Evolutionary conservation across 2,797 vertebrate genomes (phyloP), one percentile per base, ranked within the genome.

Genomic region (Phataginus tricuspis): DNA sequence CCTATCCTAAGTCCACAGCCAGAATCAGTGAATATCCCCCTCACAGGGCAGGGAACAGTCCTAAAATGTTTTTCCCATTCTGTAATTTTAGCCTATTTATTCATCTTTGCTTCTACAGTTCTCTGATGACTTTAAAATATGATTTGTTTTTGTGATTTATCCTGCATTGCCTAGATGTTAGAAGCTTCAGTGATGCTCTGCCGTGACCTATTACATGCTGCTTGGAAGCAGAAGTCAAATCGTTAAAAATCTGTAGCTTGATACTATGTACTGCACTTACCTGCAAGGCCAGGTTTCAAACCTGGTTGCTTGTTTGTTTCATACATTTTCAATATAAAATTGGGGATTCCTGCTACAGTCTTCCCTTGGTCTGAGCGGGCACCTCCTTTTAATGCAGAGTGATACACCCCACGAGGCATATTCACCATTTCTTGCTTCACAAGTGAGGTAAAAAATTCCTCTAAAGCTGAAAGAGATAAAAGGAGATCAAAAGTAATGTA

Each of bases 271-370:
- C 16, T n/a, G 2, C 69, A 45, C 51, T 98, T 96, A 99, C 99
- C 99, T 98, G 99, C 99, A 45, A 99, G 99, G 83, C 99, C 99
- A 31, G 99, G 99, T 8, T 99, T 99, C 91, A 99, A 98, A 11
- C 99, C 99, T 4, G 99, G 99, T 96, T 99, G 99, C 93, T 99
- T 99, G 98, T 99, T 99, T 86, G 99, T 99, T 98, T 99, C 99
- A 25, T 99, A 99, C 90, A 99, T 99, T 98, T 99, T 99, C 84
- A 99, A 97, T 98, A 99, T 99, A 95, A 99, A 99, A 8, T 98
- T 98, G 2, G 99, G 99, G 94, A 99, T 98, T 45, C 99, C 99
- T 39, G 99, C 99, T 77, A 99, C 95, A 0, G 99, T 99, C 97
- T 99, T 99, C 0, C 99, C 99, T 94, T 99, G 99, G 96, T 99